Evolutionary conservation across 2,888 invertebrate genomes (phyloP), one percentile per base, ranked within the genome.

Genomic region (Rhagophthalmus giganteus): DNA sequence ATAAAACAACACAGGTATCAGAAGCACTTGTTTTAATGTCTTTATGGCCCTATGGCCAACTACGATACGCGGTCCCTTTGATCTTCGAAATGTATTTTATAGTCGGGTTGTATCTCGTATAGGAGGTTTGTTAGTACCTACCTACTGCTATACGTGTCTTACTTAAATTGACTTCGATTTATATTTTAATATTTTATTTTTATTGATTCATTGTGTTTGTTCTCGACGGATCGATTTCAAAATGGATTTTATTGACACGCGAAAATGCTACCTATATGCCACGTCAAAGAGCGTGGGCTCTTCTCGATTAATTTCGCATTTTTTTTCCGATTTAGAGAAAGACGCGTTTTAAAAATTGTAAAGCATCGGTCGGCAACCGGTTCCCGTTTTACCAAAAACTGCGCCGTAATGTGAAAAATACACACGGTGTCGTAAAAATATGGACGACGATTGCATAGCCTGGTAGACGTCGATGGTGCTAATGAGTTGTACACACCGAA

Each of bases 11-110:
- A 55, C 62, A 62, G 65, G 64, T 66, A 68, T 69, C 71, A 70
- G 71, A 68, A 71, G 71, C 70, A 70, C 70, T 69, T 67, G 68
- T 67, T 68, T 71, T 71, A 70, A 71, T 70, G 69, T 66, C 71
- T 71, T 71, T 71, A 71, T 70, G 68, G 64, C 66, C 56, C 59
- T 53, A 55, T 50, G 42, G 55, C 37, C 35, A 45, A 46, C 46
- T 42, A 39, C 38, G 40, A 48, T 52, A 54, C 49, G 45, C 58
- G 57, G 61, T 46, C 32, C 39, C 42, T 60, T 61, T 61, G 59
- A 60, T 58, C 54, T 57, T 53, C 30, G 7, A 33, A 25, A 24
- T 37, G 25, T 44, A 27, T 50, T 57, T 59, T 59, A 57, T 57
- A 44, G 57, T 45, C 38, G 53, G 54, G 53, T 54, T 59, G 52